A percentile compares a stretch with the other conserved stretches of the same genome.
These are phyloP conservation scores for Microchirus variegatus DNA, from an alignment of 2,797 vertebrate genomes.

Conservation along the genomic window DNA sequence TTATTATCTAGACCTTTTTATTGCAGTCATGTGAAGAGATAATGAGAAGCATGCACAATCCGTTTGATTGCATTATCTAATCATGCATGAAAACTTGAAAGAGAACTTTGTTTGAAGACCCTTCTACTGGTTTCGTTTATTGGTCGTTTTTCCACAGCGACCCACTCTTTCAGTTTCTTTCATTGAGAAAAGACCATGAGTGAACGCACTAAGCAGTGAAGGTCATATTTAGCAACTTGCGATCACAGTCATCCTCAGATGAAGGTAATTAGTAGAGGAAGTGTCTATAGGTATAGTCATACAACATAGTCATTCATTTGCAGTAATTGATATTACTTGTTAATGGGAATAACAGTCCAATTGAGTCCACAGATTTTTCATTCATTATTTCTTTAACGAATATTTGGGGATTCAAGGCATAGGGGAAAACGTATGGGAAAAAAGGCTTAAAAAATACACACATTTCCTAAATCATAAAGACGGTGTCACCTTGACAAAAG, in stretches of 20 bases:
- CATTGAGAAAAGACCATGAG: background rate
- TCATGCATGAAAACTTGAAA: background rate
- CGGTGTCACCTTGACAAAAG: background rate
- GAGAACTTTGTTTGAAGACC: constrained; percentile 4
- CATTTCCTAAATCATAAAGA: constrained; percentile 26
- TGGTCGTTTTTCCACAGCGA: background rate
- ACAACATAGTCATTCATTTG: background rate
- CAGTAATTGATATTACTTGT: constrained; percentile 1
- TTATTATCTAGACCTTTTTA: background rate
- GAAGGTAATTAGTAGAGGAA: constrained; percentile 15
- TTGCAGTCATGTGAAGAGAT: background rate
- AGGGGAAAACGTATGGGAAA: constrained; percentile 16
- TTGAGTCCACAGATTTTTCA: constrained; percentile 10
- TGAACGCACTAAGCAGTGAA: no score
- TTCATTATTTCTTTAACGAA: constrained; percentile 27
- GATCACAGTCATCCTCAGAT: constrained; percentile 25
- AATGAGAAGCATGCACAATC: constrained; percentile 12
- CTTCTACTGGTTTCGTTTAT: background rate
- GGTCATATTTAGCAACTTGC: no score
- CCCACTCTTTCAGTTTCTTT: background rate
- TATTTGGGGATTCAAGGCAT: no score
- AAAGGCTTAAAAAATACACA: constrained; percentile 32
- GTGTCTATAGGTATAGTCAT: constrained; percentile 1
- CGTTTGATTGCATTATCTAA: constrained; percentile 8
- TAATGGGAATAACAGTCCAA: background rate